phyloP scores from a whole-genome alignment of 2,797 vertebrate genomes.

The Protonibea diacanthus region DNA sequence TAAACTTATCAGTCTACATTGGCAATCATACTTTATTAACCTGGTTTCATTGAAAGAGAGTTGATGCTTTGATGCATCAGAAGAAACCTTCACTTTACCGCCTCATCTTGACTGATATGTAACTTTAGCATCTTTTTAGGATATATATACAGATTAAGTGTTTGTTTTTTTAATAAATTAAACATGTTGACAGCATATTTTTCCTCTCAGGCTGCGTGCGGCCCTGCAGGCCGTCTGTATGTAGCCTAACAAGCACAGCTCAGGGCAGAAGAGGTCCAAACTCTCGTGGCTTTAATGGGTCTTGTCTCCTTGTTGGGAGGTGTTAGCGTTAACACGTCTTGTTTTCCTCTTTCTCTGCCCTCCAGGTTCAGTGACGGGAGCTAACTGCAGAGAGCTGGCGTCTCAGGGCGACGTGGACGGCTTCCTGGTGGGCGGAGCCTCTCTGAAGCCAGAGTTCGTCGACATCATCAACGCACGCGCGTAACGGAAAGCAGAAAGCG shows the following conservation, averaged over 20 bases:
- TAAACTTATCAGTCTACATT: no score
- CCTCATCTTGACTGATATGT: no score
- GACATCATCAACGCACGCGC: conserved; percentile 92
- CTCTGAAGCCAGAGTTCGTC: conserved; percentile 93
- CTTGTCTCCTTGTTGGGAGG: background rate
- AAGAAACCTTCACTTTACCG: no score
- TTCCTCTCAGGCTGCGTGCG: no score
- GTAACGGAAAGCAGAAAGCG: conserved; percentile 44
- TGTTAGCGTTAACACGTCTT: background rate
- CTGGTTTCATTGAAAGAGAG: no score
- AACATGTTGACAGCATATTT: no score
- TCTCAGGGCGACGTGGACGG: conserved; percentile 91
- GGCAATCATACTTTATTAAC: no score
- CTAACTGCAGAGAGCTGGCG: conserved; percentile 91
- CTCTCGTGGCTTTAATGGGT: no score
- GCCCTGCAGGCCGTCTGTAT: background rate
- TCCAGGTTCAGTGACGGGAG: conserved; percentile 91
- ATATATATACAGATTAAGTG: no score
- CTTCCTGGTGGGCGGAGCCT: conserved; percentile 94
- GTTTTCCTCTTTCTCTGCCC: background rate
- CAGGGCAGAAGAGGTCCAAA: background rate
- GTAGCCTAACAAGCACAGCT: background rate
- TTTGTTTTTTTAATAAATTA: no score
- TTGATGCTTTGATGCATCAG: no score
- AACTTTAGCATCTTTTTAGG: no score